Percentiles rank a stretch among this genome's conserved stretches.
Conservation (phyloP, 2,113 vertebrate genomes). For the Pluvianellus socialis region DNA sequence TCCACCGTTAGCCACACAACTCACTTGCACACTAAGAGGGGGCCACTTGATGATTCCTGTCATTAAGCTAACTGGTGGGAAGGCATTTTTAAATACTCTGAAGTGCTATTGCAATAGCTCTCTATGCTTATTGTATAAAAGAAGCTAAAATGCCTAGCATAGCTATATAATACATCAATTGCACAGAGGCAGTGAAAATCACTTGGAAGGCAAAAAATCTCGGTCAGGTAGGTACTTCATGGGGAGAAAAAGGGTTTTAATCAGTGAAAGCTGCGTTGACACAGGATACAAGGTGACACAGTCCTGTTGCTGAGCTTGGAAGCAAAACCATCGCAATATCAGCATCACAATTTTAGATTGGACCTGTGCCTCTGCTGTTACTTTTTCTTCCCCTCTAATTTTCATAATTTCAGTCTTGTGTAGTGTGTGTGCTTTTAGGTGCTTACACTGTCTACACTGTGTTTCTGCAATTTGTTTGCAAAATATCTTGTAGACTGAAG, state of each 20-base stretch:
- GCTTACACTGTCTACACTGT: not conserved
- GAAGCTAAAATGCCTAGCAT: not conserved
- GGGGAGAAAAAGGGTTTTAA: not conserved
- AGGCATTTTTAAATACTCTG: not conserved
- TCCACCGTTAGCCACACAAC: not conserved
- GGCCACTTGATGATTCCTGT: not conserved
- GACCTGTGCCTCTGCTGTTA: not conserved
- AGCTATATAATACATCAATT: not conserved
- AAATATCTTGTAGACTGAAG: not conserved
- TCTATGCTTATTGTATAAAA: not conserved
- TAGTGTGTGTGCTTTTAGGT: not conserved
- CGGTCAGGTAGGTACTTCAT: not conserved
- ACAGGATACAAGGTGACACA: not conserved
- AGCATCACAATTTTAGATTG: not conserved
- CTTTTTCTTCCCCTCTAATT: not conserved
- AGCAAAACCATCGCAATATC: not conserved
- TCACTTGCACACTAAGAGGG: not conserved
- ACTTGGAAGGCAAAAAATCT: not conserved
- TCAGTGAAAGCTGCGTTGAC: not conserved
- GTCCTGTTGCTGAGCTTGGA: not conserved
- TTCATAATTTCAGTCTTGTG: not conserved
- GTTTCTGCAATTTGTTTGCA: constrained; percentile 12
- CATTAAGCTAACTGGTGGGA: not conserved
- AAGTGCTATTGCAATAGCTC: not conserved
- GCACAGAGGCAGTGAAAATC: not conserved